Base-by-base conservation (phyloP, 2,888 invertebrate genomes). In the Drosophila nigricruria region DNA sequence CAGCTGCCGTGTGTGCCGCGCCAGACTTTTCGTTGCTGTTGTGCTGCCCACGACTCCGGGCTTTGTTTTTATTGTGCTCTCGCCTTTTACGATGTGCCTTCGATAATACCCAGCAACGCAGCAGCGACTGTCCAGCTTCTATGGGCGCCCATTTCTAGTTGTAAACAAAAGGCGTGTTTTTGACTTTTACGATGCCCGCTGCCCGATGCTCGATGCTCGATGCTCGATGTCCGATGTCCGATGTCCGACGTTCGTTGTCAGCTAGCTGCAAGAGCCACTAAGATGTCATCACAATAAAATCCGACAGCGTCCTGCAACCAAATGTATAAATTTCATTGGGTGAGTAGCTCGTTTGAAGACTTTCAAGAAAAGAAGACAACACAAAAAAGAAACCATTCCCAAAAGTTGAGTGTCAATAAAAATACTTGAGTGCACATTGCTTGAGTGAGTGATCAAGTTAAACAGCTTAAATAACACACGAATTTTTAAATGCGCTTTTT, bases 221-320 rank as follows among this genome's bases (percentile, higher is more conserved):
- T 59, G 58, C 18, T 40, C 45, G 49, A 52, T 68, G 38, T 23
- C 43, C 57, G 66, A 60, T 36, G 62, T 14, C 42, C 50, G 27
- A 36, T 68, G 43, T n/a, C 62, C 57, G 67, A 60, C 30, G 62
- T 36, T 34, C 30, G 56, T 56, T 23, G 62, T n/a, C 57, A 54
- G 49, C 27, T 73, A 54, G 49, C 27, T 73, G 53, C 49, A 38
- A 34, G 38, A 30, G 59, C 59, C 52, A 43, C 56, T 54, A 59
- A 54, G 64, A 60, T 71, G 73, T 74, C 88, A 81, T 84, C 82
- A 70, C 73, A 76, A 80, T 87, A 82, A 84, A 82, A 73, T 16
- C 52, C 58, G 52, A 59, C 57, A 49, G 43, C 65, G 18, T 57
- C 45, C 58, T 64, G 32, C 70, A 77, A 32, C 59, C 68, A 65